Base-by-base conservation (phyloP, 2,888 invertebrate genomes). In the Euzetes globulus region DNA sequence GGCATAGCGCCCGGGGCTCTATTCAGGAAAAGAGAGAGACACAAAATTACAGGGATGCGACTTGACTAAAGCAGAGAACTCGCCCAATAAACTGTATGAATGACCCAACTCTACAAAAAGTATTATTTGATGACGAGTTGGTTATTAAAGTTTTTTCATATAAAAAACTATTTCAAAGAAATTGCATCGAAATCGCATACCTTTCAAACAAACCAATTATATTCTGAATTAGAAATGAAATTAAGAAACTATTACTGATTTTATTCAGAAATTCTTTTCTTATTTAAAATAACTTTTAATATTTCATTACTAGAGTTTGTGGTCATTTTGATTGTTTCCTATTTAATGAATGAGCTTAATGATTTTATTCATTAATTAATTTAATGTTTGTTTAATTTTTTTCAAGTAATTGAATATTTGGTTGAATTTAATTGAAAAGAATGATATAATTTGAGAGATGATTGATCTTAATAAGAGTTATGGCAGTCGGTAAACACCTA, bases 41-140 rank as follows among this genome's bases (percentile, higher is more conserved):
- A 65, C 65, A 11, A 65, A 65, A 65, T 65, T 65, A 65, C 65
- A 65, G 65, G 41, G 37, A 41, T 65, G 65, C 19, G 37, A 65
- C 41, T 65, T 11, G 3, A 41, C 29, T 22, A 65, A 65, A 15
- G 65, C 65, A 19, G 65, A 65, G 27, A 65, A 29, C 65, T 65
- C 65, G 65, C 65, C 65, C 65, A 65, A 65, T 41, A 63, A 33
- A 63, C 29, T 63, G 33, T 19, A 55, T 55, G 55, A 55, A 55
- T 55, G 19, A 27, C 15, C 27, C 58, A 25, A 37, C 65, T 65
- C 41, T 65, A 63, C 65, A 41, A n/a, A 33, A 41, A 65, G 7
- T 65, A 41, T 65, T 19, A 65, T 65, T 65, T 58, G 50, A 65
- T 65, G 65, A 65, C 19, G 37, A 33, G 41, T 33, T 63, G 25